A percentile compares a stretch with the other conserved stretches of the same genome.
phyloP scores from a whole-genome alignment of 2,888 invertebrate genomes.

The Phengaris alcon region DNA sequence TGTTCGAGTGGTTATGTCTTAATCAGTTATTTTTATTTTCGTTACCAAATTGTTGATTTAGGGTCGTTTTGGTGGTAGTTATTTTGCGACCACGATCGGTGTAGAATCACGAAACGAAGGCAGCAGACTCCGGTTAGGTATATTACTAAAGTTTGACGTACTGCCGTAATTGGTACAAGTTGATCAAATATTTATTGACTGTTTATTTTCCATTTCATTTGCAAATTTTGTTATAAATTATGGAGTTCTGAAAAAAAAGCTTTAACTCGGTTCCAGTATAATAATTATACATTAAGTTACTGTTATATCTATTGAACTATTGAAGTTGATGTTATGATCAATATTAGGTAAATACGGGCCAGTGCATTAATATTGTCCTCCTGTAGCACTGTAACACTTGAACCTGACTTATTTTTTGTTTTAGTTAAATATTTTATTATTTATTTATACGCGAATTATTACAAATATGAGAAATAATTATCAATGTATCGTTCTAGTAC shows the following conservation, averaged over 20 bases:
- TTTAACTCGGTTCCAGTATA: constrained; percentile 80
- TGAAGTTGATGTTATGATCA: constrained; percentile 78
- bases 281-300: constrained; percentile 77
- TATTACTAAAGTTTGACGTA: constrained; percentile 46
- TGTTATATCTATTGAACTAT: constrained; percentile 76
- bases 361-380: constrained; percentile 77
- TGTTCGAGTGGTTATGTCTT: constrained; percentile 65
- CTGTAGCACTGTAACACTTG: constrained; percentile 75
- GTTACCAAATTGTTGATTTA: constrained; percentile 78
- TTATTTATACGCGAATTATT: constrained; percentile 70
- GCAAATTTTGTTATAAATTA: constrained; percentile 77
- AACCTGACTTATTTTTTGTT: constrained; percentile 74
- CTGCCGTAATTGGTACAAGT: constrained; percentile 57
- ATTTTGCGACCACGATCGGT: constrained; percentile 50
- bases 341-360: constrained; percentile 76
- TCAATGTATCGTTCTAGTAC: constrained; percentile 54
- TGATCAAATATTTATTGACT: constrained; percentile 79
- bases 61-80: constrained; percentile 73
- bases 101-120: constrained; percentile 35
- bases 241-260: constrained; percentile 75
- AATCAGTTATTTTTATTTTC: constrained; percentile 74
- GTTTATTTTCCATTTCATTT: constrained; percentile 74
- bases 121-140: constrained; percentile 36
- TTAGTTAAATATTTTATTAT: constrained; percentile 79
- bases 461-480: constrained; percentile 52